phyloP scores from a whole-genome alignment of 2,797 vertebrate species.

The Crocidura indochinensis region DNA sequence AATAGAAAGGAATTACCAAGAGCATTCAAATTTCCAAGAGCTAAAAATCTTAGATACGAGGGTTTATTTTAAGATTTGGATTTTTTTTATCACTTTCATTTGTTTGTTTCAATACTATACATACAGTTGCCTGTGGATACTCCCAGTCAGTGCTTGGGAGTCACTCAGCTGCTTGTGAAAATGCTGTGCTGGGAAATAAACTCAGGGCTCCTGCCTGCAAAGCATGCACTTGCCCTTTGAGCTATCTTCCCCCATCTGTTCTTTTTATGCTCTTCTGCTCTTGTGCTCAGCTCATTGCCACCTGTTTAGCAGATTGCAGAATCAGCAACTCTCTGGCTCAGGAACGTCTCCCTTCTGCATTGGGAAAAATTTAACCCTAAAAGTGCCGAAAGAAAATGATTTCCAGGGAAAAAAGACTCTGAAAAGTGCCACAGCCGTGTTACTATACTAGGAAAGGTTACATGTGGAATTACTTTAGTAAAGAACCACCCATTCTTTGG shows the following conservation, averaged over 20 bases:
- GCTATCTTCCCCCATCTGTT: too few relatives aligned
- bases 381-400: neutral
- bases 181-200: too few relatives aligned
- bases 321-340: neutral
- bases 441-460: neutral
- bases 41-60: neutral
- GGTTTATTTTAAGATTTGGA: neutral
- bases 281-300: neutral
- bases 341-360: neutral
- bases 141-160: too few relatives aligned
- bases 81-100: too few relatives aligned
- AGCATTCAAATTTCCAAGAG: constrained; percentile 25
- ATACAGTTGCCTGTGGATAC: too few relatives aligned
- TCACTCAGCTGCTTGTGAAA: too few relatives aligned
- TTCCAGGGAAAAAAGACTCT: neutral
- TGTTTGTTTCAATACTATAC: too few relatives aligned
- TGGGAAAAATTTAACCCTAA: neutral
- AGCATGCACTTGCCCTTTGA: too few relatives aligned
- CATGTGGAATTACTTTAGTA: constrained; percentile 38
- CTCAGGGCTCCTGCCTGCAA: too few relatives aligned
- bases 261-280: constrained; percentile 21
- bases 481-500: neutral
- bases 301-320: neutral
- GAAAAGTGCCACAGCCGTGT: neutral
- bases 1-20: constrained; percentile 33